These are phyloP conservation scores for Catamblyrhynchus diadema DNA, from an alignment of 2,797 vertebrate genomes.

Conservation along the genomic window DNA sequence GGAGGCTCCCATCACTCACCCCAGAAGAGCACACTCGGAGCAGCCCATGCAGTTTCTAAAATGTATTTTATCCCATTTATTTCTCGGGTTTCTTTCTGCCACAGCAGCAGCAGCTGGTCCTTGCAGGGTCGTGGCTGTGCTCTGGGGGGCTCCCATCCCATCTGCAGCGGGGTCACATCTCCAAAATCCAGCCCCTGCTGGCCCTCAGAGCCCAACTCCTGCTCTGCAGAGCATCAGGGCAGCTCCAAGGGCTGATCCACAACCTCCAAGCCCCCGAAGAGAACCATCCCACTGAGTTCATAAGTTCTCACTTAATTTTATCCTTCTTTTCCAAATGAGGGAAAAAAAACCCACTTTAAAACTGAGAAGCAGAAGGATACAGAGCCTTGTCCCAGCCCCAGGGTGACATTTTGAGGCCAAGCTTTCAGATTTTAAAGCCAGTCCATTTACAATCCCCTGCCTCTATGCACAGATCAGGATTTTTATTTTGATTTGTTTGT, in stretches of 20 bases:
- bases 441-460: background rate
- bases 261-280: too few species aligned
- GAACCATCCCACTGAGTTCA: background rate
- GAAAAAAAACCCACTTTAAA: background rate
- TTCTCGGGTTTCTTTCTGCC: background rate
- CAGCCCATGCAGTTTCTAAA: background rate
- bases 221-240: background rate
- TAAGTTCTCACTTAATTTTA: background rate
- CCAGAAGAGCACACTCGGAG: background rate
- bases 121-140: background rate
- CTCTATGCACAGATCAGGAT: rapidly evolving
- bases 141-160: background rate
- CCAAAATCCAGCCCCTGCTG: background rate
- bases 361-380: background rate
- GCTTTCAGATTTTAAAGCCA: background rate
- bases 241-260: background rate
- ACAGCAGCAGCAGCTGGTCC: background rate
- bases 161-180: background rate
- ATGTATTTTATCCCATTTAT: rapidly evolving
- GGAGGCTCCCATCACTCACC: background rate
- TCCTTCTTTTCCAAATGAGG: background rate
- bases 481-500: too few species aligned
- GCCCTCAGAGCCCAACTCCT: background rate
- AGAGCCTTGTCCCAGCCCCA: background rate
- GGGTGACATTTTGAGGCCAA: background rate